phyloP scores from a whole-genome alignment of 2,113 vertebrate genomes.

The Barbus barbus region DNA sequence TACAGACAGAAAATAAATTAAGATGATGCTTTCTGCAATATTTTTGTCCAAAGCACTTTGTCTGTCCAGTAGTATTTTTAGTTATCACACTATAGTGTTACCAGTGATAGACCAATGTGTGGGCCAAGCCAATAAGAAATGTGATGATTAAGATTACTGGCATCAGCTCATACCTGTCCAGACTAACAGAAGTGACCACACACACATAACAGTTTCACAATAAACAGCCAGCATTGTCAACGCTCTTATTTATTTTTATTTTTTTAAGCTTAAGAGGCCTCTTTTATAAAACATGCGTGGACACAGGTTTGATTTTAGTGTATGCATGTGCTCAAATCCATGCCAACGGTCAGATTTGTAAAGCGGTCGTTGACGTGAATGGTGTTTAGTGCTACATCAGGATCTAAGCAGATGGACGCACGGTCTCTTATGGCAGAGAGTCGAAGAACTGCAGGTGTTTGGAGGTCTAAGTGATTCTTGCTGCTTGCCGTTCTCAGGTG shows the following conservation, averaged over 20 bases:
- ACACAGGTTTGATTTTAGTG: background rate
- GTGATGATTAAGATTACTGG: background rate
- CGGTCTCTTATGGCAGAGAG: background rate
- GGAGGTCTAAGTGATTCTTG: background rate
- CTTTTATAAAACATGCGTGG: too few relatives aligned
- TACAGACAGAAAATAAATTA: background rate
- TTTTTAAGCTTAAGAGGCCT: too few relatives aligned
- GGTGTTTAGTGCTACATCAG: background rate
- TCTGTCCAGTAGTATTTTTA: background rate
- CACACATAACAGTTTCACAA: background rate
- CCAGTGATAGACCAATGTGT: background rate
- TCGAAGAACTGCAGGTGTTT: background rate
- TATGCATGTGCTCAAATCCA: background rate
- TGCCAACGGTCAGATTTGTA: background rate
- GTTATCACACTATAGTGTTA: background rate
- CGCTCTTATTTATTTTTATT: background rate
- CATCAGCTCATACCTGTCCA: background rate
- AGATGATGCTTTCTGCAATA: background rate
- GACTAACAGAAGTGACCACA: background rate
- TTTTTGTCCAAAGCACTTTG: background rate
- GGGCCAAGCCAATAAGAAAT: background rate
- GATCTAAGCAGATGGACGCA: background rate
- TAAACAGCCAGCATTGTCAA: background rate
- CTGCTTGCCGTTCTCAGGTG: background rate
- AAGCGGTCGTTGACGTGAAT: background rate